Evolutionary conservation across 2,113 vertebrate genomes (phyloP).

Genomic region (Probosciger aterrimus): DNA sequence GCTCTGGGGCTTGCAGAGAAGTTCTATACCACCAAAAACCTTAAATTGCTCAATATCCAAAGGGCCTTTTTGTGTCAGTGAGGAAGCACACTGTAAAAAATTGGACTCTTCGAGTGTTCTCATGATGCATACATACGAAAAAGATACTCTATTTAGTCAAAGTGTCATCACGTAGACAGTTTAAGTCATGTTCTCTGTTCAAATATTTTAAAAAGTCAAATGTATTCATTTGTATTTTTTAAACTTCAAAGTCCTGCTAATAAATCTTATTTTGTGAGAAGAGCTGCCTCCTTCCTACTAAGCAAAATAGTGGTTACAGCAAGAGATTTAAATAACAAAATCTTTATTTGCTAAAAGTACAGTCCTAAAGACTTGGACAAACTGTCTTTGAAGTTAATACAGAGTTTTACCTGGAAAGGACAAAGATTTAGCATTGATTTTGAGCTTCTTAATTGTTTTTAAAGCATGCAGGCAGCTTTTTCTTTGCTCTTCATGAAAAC

Average conservation of each 20-base stretch:
- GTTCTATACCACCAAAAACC: not conserved
- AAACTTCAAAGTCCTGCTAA: not conserved
- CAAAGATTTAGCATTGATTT: not conserved
- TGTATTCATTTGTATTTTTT: not conserved
- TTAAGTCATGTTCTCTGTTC: not conserved
- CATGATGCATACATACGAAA: not conserved
- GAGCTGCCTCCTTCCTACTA: not conserved
- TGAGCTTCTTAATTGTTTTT: not conserved
- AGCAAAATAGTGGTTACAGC: not conserved
- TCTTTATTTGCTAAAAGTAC: not conserved
- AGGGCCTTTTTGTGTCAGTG: not conserved
- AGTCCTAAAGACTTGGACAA: not conserved
- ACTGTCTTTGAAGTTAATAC: not conserved
- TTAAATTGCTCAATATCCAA: not conserved
- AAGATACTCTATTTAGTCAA: not conserved
- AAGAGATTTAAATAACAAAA: constrained; percentile 4
- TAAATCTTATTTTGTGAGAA: not conserved
- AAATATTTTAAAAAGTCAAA: not conserved
- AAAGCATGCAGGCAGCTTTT: not conserved
- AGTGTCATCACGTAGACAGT: not conserved
- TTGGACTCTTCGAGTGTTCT: rapidly evolving
- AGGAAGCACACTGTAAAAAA: not conserved
- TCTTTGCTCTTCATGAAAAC: not conserved
- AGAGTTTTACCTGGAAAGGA: not conserved
- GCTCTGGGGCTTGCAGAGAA: not conserved